phyloP scores from a whole-genome alignment of 2,888 invertebrate genomes.

The Tetragnatha montana region DNA sequence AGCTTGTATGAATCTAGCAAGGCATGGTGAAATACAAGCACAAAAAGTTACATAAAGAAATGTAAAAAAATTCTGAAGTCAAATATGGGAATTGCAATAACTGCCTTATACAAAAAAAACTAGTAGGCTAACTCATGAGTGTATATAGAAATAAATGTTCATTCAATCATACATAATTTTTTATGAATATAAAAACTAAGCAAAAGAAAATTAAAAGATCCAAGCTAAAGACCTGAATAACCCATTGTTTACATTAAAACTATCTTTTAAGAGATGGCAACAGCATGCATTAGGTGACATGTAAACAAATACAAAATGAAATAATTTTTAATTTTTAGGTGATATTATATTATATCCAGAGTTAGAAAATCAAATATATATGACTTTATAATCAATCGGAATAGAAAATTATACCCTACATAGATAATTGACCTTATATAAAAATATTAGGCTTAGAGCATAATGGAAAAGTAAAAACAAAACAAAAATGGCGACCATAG shows the following conservation, averaged over 20 bases:
- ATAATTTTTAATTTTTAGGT: not conserved
- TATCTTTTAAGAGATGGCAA: conserved; percentile 38
- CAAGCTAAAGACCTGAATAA: not conserved
- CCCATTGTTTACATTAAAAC: not conserved
- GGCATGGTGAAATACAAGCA: too few species aligned
- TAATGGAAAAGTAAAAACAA: conserved; percentile 46
- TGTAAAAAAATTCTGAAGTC: too few species aligned
- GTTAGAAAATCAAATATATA: conserved; percentile 1
- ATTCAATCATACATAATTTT: too few species aligned
- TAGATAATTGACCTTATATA: not conserved
- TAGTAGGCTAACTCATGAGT: too few species aligned
- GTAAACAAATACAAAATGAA: conserved; percentile 44
- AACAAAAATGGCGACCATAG: conserved; percentile 61
- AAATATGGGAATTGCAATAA: too few species aligned
- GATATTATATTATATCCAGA: not conserved
- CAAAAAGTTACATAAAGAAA: too few species aligned
- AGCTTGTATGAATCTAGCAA: too few species aligned
- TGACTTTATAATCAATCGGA: not conserved
- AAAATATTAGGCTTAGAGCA: conserved; percentile 44
- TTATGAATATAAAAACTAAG: not conserved
- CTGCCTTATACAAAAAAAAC: too few species aligned
- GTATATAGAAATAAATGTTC: too few species aligned
- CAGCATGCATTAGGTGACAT: conserved; percentile 41
- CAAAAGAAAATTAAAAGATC: not conserved
- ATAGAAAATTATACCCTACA: not conserved